phyloP scores from a whole-genome alignment of 2,113 vertebrate species.

The Bungarus multicinctus region DNA sequence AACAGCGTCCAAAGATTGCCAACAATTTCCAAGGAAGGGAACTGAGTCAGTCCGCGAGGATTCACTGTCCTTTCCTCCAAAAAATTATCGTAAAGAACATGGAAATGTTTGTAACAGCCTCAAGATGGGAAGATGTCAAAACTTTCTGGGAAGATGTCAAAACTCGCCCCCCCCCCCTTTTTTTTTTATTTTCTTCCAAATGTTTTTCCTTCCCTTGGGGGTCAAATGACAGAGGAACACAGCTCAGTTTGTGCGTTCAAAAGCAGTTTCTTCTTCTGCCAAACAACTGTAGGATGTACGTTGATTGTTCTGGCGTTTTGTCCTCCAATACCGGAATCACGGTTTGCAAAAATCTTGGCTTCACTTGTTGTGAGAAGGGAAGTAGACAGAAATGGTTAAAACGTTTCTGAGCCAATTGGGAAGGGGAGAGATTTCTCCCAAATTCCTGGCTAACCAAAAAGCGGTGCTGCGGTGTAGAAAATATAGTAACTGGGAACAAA shows the following conservation, averaged over 20 bases:
- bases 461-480: neutral
- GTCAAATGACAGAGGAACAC: neutral
- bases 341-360: neutral
- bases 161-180: neutral
- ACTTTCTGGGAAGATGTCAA: neutral
- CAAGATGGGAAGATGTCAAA: neutral
- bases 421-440: neutral
- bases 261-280: neutral
- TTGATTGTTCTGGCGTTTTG: neutral
- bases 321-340: neutral
- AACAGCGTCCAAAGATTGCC: neutral
- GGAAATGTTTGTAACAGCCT: neutral
- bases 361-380: neutral
- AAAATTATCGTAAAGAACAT: neutral
- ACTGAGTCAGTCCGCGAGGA: neutral
- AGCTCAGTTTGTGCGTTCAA: neutral
- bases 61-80: neutral
- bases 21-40: neutral
- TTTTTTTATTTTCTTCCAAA: neutral
- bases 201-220: neutral
- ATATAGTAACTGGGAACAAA: neutral
- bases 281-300: neutral
- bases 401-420: neutral
- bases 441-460: neutral
- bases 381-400: neutral